Percentiles rank a stretch among this genome's conserved stretches.
These are phyloP conservation scores for Coremacera marginata DNA, from an alignment of 2,888 invertebrate species.

Conservation along the genomic window DNA sequence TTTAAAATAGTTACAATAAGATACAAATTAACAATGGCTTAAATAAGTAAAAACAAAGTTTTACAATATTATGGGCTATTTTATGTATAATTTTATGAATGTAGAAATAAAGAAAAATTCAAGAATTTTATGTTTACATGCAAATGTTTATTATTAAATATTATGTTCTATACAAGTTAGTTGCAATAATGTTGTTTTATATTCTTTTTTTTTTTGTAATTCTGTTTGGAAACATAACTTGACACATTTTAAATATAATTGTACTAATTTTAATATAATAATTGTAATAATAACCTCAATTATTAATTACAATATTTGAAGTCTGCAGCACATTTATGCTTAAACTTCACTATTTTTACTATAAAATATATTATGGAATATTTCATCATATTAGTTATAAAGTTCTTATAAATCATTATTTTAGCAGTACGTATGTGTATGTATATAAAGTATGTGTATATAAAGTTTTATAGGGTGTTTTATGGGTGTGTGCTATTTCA, in stretches of 20 bases:
- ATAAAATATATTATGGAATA: neutral
- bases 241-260: constrained; percentile 32
- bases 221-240: neutral
- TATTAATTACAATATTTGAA: neutral
- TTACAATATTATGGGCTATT: too few relatives aligned
- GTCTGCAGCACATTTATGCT: neutral
- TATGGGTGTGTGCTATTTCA: too few relatives aligned
- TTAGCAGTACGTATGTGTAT: too few relatives aligned
- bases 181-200: too few relatives aligned
- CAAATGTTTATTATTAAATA: neutral
- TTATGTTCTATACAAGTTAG: too few relatives aligned
- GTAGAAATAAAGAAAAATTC: too few relatives aligned
- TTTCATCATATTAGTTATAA: neutral
- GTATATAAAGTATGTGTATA: too few relatives aligned
- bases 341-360: neutral
- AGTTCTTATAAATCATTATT: neutral
- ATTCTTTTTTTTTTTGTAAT: too few relatives aligned
- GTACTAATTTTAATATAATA: constrained; percentile 30
- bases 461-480: too few relatives aligned
- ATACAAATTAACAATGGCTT: neutral
- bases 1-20: neutral
- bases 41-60: neutral
- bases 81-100: too few relatives aligned
- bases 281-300: neutral
- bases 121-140: neutral